Evolutionary conservation across 2,888 invertebrate genomes (phyloP).

Genomic region (Sycophila texana): DNA sequence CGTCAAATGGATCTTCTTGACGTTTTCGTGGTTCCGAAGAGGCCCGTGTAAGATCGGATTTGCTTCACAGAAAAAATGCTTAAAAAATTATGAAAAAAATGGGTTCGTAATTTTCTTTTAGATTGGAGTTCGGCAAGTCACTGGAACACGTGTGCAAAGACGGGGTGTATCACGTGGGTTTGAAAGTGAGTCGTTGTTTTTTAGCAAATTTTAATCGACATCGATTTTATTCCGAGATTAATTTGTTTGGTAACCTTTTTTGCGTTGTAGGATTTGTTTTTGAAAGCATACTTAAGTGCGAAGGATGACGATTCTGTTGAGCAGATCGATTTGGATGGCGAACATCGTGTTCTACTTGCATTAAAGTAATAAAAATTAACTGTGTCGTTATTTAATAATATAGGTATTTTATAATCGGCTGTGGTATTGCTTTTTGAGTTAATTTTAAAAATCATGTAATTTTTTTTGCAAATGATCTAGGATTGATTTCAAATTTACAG

Average conservation of each 20-base stretch:
- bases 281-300: conserved; percentile 56
- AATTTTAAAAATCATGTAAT: no score
- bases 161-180: conserved; percentile 23
- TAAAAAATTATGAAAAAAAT: not conserved
- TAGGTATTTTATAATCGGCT: no score
- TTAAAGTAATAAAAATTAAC: conserved; percentile 28
- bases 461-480: no score
- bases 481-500: no score
- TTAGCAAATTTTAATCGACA: not conserved
- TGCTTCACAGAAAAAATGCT: not conserved
- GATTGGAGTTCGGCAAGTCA: conserved; percentile 48
- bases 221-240: not conserved
- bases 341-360: conserved; percentile 26
- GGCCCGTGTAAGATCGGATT: conserved; percentile 33
- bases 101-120: not conserved
- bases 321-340: not conserved
- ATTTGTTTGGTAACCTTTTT: not conserved
- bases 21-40: conserved; percentile 7
- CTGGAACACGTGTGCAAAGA: conserved; percentile 24
- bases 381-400: no score
- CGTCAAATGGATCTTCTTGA: conserved; percentile 31
- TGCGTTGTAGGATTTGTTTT: conserved; percentile 52
- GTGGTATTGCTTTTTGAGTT: no score
- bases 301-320: conserved; percentile 13
- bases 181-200: conserved; percentile 22